phyloP scores from a whole-genome alignment of 2,888 invertebrate genomes.

The Cacoxenus indagator region DNA sequence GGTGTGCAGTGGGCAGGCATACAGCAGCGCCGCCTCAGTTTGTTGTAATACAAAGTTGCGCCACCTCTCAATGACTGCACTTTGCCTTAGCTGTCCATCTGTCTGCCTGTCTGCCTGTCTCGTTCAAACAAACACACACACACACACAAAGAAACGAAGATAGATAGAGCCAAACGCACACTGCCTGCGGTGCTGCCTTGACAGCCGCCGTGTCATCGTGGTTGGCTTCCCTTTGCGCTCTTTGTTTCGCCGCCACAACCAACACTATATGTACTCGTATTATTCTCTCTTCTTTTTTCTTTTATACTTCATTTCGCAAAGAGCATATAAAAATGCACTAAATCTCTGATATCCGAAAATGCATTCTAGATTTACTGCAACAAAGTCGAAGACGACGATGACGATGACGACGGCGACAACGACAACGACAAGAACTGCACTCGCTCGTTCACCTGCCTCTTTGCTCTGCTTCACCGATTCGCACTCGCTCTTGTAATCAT shows the following conservation, averaged over 20 bases:
- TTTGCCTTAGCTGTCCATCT: conserved; percentile 26
- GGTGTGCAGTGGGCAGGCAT: no score
- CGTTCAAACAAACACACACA: conserved; percentile 4
- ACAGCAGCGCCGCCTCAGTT: no score
- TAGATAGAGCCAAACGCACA: neutral
- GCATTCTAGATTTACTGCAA: conserved; percentile 51
- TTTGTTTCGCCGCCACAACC: neutral
- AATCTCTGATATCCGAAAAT: conserved; percentile 64
- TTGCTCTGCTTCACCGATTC: no score
- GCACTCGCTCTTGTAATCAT: no score
- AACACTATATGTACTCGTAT: conserved; percentile 13
- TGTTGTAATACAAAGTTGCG: conserved; percentile 21
- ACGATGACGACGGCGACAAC: no score
- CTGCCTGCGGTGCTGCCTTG: conserved; percentile 9
- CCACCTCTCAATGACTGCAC: neutral
- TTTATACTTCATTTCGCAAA: neutral
- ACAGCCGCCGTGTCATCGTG: conserved; percentile 31
- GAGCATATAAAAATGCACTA: conserved; percentile 50
- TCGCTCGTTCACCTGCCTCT: no score
- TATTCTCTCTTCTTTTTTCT: conserved; percentile 10
- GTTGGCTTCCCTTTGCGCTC: neutral
- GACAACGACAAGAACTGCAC: no score
- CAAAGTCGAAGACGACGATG: neutral
- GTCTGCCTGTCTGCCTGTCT: conserved; percentile 8
- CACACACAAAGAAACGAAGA: neutral